Evolutionary conservation across 2,797 vertebrate genomes (phyloP), one percentile per base, ranked within the genome.

Genomic region (Valencia hispanica): DNA sequence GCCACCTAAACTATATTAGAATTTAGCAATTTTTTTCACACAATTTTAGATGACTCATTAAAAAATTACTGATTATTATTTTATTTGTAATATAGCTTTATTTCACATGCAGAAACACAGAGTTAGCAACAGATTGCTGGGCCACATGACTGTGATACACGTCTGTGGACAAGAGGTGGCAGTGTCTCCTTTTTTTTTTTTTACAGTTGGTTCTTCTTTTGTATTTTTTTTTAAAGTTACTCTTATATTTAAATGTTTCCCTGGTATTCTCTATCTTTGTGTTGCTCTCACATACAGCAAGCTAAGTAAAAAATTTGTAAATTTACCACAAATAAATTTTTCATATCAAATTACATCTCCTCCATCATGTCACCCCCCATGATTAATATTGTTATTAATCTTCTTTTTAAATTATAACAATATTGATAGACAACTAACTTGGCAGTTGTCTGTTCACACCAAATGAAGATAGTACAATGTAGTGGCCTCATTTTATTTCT

Each of bases 81-180:
- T 20, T 32, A 22, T 59, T 14, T 32, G 30, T 8, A 14, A 32
- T 59, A 22, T 43, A 43, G 11, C 39, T 4, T n/a, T 41, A 25
- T 20, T 0, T 15, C 7, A 43, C 5, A 43, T 68, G 25, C 2
- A 27, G 65, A 41, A n/a, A 43, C 2, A 41, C 3, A 50, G 10
- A 22, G 18, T 30, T n/a, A 27, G 34, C 7, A 30, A 25, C 4
- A 51, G 1, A 18, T 36, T 43, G 47, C 36, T 30, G 41, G 18
- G n/a, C 18, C 25, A 53, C 39, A 45, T 55, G 74, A 30, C 73
- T 86, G 87, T 85, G 89, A 69, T 86, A 47, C 75, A 71, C 70
- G 61, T 10, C 10, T 45, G 11, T 68, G 59, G 0, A 1, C 90
- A 80, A 79, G 69, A 91, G 89, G 82, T 86, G 88, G 91, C 89